Percentiles rank a stretch among this genome's conserved stretches.
Evolutionary conservation across 2,113 vertebrate species (phyloP).

Genomic region (Passerina amoena): DNA sequence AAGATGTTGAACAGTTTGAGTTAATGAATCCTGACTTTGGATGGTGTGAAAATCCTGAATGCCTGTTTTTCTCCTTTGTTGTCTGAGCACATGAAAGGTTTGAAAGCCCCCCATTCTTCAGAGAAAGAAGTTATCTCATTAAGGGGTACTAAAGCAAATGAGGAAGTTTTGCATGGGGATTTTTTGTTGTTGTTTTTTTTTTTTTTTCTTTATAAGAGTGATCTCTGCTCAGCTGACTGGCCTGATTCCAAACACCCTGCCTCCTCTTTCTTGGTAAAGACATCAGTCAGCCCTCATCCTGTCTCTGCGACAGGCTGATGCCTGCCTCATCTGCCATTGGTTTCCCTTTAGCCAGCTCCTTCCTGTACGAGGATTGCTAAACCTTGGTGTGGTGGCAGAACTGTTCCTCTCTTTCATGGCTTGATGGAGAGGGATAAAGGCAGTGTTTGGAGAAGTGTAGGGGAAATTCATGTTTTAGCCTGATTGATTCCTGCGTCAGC

Average conservation of each 20-base stretch:
- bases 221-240: neutral
- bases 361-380: slow-evolving; percentile 23
- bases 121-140: slow-evolving; percentile 2
- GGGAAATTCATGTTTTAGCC: neutral
- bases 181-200: neutral
- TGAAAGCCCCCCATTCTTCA: neutral
- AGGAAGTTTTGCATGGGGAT: neutral
- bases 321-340: slow-evolving; percentile 52
- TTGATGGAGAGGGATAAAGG: slow-evolving; percentile 21
- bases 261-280: neutral
- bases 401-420: neutral
- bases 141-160: neutral
- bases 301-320: slow-evolving; percentile 65
- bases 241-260: neutral
- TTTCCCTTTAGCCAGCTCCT: slow-evolving; percentile 62
- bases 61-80: neutral
- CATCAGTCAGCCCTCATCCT: slow-evolving; percentile 66
- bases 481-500: slow-evolving; percentile 43
- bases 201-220: neutral
- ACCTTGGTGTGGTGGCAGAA: slow-evolving; percentile 5
- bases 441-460: neutral
- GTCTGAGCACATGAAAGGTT: neutral
- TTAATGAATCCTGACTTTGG: neutral
- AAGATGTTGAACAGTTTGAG: neutral
- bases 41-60: neutral